Percentiles rank a stretch among this genome's conserved stretches.
These are phyloP conservation scores for Chaetodon trifascialis DNA, from an alignment of 2,113 vertebrate genomes.

Conservation along the genomic window DNA sequence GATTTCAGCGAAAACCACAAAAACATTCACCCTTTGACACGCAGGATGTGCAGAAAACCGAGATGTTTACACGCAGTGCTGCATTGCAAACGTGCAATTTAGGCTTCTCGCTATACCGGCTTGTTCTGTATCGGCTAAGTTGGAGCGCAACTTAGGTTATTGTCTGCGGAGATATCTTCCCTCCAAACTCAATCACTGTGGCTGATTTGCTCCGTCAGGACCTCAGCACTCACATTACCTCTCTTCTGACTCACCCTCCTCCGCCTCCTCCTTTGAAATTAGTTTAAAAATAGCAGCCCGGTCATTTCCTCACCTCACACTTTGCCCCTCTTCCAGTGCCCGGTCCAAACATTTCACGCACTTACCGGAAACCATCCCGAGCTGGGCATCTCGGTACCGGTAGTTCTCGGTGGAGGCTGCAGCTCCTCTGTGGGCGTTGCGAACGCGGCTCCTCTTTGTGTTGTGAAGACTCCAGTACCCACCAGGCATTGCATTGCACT, in stretches of 20 bases:
- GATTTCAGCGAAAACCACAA: constrained; percentile 5
- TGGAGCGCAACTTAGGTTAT: constrained; percentile 67
- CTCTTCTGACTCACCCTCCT: constrained; percentile 43
- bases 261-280: constrained; percentile 54
- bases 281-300: constrained; percentile 61
- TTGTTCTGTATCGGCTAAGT: constrained; percentile 45
- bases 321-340: constrained; percentile 66
- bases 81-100: not conserved
- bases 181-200: constrained; percentile 39
- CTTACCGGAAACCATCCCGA: constrained; percentile 78
- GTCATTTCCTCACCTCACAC: constrained; percentile 72
- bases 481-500: constrained; percentile 62
- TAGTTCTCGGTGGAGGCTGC: constrained; percentile 74
- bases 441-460: constrained; percentile 35
- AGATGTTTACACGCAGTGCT: not conserved
- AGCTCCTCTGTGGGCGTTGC: constrained; percentile 32
- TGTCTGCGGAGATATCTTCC: constrained; percentile 48
- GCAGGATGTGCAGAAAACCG: not conserved
- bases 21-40: not conserved
- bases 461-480: constrained; percentile 75
- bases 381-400: constrained; percentile 78
- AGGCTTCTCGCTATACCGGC: not conserved
- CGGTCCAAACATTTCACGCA: constrained; percentile 80
- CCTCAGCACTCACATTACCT: constrained; percentile 50
- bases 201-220: not conserved